These are phyloP conservation scores for Saguinus imperator DNA, from an alignment of 2,113 vertebrate species.

Conservation along the genomic window DNA sequence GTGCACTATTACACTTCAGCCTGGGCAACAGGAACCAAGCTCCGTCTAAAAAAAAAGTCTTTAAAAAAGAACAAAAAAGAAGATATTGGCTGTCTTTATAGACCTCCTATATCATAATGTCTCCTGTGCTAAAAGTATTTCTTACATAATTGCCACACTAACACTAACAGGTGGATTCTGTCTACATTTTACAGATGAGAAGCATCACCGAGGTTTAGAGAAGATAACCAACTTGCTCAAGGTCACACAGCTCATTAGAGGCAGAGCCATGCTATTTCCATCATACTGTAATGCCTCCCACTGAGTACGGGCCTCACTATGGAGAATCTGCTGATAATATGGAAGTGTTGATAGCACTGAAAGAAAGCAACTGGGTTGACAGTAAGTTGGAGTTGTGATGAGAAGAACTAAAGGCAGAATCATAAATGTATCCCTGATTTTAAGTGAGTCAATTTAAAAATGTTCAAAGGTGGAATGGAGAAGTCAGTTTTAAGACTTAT, in stretches of 20 bases:
- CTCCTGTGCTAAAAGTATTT: constrained; percentile 25
- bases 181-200: constrained; percentile 3
- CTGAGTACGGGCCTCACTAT: neutral
- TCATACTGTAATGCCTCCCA: neutral
- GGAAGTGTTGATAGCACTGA: neutral
- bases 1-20: no score
- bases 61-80: constrained; percentile 1
- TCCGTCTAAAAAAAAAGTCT: neutral
- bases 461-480: neutral
- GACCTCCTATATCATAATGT: neutral
- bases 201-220: neutral
- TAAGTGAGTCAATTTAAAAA: neutral
- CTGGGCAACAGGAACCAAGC: no score
- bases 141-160: constrained; percentile 6
- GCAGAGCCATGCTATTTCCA: neutral
- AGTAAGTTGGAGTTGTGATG: neutral
- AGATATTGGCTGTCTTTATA: neutral
- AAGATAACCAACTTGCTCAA: neutral
- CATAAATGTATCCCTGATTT: neutral
- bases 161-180: neutral
- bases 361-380: neutral
- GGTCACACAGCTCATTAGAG: neutral
- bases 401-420: neutral
- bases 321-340: neutral
- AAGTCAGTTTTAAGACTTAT: neutral